Evolutionary conservation across 2,797 vertebrate species (phyloP).

Genomic region (Ctenopoma multispine): DNA sequence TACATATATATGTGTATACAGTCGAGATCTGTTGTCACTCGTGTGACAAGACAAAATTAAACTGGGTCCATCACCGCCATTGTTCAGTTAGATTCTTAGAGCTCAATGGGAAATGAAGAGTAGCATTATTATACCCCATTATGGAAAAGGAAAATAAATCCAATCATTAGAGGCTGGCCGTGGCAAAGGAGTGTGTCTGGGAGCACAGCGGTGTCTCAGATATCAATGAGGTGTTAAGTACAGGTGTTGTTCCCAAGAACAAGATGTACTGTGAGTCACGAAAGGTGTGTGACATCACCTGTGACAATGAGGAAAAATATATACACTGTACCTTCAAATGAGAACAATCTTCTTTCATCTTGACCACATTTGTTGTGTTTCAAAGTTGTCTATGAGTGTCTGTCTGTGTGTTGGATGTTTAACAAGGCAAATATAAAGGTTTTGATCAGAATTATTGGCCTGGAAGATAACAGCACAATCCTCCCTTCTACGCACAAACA

Average conservation of each 20-base stretch:
- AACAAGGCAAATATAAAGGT: too few relatives aligned
- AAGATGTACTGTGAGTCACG: conserved; percentile 38
- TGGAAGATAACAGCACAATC: too few relatives aligned
- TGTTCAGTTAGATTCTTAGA: conserved; percentile 38
- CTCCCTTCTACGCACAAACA: not conserved
- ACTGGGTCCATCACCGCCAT: conserved; percentile 24
- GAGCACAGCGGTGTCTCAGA: conserved; percentile 47
- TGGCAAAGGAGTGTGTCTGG: conserved; percentile 62
- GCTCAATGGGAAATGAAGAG: conserved; percentile 49
- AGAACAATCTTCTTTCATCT: not conserved
- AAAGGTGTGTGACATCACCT: conserved; percentile 1
- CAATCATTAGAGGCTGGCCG: conserved; percentile 39
- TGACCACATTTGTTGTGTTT: not conserved
- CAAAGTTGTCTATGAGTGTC: not conserved
- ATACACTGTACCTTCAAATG: not conserved
- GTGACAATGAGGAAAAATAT: not conserved
- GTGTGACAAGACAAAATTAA: too few relatives aligned
- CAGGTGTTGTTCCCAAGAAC: conserved; percentile 35
- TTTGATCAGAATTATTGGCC: too few relatives aligned
- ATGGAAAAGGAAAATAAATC: conserved; percentile 49
- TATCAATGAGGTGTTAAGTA: conserved; percentile 52
- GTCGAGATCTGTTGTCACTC: conserved; percentile 12
- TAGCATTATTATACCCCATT: conserved; percentile 41
- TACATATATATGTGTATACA: too few relatives aligned
- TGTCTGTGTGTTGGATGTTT: too few relatives aligned